A percentile compares a stretch with the other conserved stretches of the same genome.
phyloP scores from a whole-genome alignment of 2,888 invertebrate species.

The Spilarctia lutea region DNA sequence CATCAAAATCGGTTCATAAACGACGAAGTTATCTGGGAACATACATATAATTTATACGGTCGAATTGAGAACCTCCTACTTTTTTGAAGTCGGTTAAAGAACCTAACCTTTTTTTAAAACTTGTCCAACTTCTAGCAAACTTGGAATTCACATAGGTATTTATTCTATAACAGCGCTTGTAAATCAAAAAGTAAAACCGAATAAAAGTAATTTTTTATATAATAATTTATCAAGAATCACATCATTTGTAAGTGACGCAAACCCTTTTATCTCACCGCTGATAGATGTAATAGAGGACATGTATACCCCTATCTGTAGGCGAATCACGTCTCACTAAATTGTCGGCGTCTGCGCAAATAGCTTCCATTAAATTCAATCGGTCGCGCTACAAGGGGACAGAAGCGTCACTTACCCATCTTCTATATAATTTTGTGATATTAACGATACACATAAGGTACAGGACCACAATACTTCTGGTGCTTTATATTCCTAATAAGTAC shows the following conservation, averaged over 20 bases:
- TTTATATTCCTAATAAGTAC: conserved; percentile 69
- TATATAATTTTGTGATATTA: conserved; percentile 81
- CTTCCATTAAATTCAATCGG: conserved; percentile 81
- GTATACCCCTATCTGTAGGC: conserved; percentile 58
- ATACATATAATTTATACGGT: too few relatives aligned
- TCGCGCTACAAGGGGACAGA: conserved; percentile 66
- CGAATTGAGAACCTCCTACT: too few relatives aligned
- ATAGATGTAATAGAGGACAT: conserved; percentile 54
- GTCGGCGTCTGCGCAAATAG: conserved; percentile 74
- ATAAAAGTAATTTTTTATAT: not conserved
- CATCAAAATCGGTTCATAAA: too few relatives aligned
- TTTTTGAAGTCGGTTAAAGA: too few relatives aligned
- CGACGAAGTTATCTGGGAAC: too few relatives aligned
- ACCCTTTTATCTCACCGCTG: conserved; percentile 58
- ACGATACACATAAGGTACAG: conserved; percentile 53
- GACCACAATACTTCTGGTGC: conserved; percentile 50
- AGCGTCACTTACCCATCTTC: conserved; percentile 71
- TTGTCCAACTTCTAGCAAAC: not conserved
- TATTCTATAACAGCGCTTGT: not conserved
- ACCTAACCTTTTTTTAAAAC: not conserved
- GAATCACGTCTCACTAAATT: conserved; percentile 69
- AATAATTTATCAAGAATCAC: conserved; percentile 42
- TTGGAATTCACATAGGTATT: not conserved
- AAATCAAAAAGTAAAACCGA: too few relatives aligned
- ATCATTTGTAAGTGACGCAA: conserved; percentile 45